These are phyloP conservation scores for Coreoperca whiteheadi DNA, from an alignment of 2,113 vertebrate species.

Conservation along the genomic window DNA sequence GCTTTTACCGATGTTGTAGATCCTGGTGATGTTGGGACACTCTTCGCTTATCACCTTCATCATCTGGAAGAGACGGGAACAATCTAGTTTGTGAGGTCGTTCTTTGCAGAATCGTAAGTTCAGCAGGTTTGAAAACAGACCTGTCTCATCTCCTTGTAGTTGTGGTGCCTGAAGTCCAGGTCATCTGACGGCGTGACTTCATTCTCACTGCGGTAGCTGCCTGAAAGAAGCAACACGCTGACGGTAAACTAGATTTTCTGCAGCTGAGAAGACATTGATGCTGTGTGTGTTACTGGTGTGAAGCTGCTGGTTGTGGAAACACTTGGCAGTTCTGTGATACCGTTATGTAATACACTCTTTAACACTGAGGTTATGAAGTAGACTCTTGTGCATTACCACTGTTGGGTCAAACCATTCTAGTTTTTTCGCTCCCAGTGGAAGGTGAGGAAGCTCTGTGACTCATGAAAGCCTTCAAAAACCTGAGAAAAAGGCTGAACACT, in stretches of 20 bases:
- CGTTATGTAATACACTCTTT: neutral
- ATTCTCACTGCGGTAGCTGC: conserved; percentile 78
- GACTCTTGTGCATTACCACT: neutral
- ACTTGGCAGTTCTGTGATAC: neutral
- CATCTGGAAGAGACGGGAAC: conserved; percentile 81
- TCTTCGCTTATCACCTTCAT: conserved; percentile 97
- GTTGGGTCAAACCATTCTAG: neutral
- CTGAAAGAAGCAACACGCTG: conserved; percentile 55
- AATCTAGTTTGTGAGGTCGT: neutral
- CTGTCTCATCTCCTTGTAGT: conserved; percentile 97
- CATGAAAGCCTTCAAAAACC: neutral
- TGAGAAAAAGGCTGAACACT: neutral
- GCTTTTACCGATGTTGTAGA: conserved; percentile 96
- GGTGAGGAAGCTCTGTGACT: neutral
- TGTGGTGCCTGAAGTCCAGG: conserved; percentile 95
- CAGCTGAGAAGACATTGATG: neutral
- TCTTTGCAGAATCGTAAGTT: neutral
- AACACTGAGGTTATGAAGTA: neutral
- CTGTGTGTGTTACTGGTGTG: neutral
- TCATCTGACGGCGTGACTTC: conserved; percentile 85
- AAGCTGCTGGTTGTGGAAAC: neutral
- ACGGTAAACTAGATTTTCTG: neutral
- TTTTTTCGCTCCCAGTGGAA: neutral
- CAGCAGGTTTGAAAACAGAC: conserved; percentile 68
- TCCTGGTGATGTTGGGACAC: conserved; percentile 94